A percentile compares a stretch with the other conserved stretches of the same genome.
Conservation (phyloP, 1,140 invertebrate genomes). For the Euura lappo region DNA sequence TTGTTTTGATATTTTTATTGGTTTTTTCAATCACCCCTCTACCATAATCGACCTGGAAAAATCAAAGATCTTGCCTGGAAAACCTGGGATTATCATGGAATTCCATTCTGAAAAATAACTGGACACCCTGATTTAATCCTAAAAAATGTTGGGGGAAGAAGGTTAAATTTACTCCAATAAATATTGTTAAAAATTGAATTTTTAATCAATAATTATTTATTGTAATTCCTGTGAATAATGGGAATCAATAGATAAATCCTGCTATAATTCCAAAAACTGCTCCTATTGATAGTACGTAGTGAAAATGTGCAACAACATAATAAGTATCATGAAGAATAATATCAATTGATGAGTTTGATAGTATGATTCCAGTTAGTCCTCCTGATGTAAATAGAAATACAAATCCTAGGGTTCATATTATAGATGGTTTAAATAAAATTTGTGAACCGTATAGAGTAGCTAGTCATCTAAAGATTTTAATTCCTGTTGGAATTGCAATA, state of each 20-base stretch:
- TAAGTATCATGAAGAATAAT: constrained; percentile 68
- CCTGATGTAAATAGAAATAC: constrained; percentile 73
- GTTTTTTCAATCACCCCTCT: too few relatives aligned
- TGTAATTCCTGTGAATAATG: constrained; percentile 11
- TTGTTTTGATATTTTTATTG: too few relatives aligned
- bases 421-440: constrained; percentile 57
- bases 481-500: constrained; percentile 70
- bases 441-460: constrained; percentile 62
- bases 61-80: too few relatives aligned
- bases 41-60: too few relatives aligned
- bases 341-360: constrained; percentile 73
- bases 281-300: constrained; percentile 57
- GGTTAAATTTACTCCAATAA: constrained; percentile 37
- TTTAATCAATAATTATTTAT: too few relatives aligned
- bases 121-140: constrained; percentile 67
- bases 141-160: constrained; percentile 63
- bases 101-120: too few relatives aligned
- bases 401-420: constrained; percentile 73
- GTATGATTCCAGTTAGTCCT: constrained; percentile 68
- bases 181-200: constrained; percentile 39
- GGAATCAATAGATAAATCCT: constrained; percentile 57
- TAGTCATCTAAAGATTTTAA: constrained; percentile 74
- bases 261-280: constrained; percentile 39
- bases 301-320: constrained; percentile 69
- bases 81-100: too few relatives aligned